A percentile compares a stretch with the other conserved stretches of the same genome.
phyloP scores from a whole-genome alignment of 2,888 invertebrate species.

The Neoascia interrupta region DNA sequence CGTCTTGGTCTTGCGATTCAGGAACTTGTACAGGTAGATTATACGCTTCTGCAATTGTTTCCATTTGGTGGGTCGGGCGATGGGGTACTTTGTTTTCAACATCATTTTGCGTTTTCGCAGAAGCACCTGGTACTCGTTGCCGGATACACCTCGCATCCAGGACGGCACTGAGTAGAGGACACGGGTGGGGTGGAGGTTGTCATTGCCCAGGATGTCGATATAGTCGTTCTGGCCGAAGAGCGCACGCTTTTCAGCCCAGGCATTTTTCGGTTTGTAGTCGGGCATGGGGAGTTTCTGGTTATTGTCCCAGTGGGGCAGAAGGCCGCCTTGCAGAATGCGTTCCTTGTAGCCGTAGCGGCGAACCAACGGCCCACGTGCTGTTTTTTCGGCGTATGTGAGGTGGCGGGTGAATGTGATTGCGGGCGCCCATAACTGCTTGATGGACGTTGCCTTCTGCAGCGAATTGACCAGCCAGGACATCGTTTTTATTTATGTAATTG shows the following conservation, averaged over 20 bases:
- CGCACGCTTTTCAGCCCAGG: conserved; percentile 89
- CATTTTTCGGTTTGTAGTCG: conserved; percentile 85
- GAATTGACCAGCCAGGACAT: conserved; percentile 59
- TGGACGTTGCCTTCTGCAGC: conserved; percentile 24
- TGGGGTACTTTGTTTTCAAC: conserved; percentile 81
- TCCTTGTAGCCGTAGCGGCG: conserved; percentile 86
- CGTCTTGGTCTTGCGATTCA: conserved; percentile 91
- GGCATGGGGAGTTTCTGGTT: conserved; percentile 84
- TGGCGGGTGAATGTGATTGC: conserved; percentile 81
- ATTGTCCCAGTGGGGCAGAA: conserved; percentile 84
- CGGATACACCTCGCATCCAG: conserved; percentile 94
- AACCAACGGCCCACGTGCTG: conserved; percentile 81
- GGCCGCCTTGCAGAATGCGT: conserved; percentile 83
- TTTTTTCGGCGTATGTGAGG: conserved; percentile 80
- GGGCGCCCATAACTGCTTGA: conserved; percentile 45
- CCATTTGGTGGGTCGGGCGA: conserved; percentile 89
- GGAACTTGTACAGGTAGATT: conserved; percentile 86
- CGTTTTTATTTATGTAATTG: conserved; percentile 55
- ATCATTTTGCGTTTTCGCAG: conserved; percentile 87
- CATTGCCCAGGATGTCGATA: conserved; percentile 95
- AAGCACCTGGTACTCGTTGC: conserved; percentile 88
- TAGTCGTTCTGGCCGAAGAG: conserved; percentile 98
- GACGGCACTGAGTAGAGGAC: conserved; percentile 91
- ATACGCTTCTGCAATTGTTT: conserved; percentile 87
- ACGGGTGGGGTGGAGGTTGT: conserved; percentile 89